Conservation (phyloP, 2,888 invertebrate genomes). For the Plebejus melissa region DNA sequence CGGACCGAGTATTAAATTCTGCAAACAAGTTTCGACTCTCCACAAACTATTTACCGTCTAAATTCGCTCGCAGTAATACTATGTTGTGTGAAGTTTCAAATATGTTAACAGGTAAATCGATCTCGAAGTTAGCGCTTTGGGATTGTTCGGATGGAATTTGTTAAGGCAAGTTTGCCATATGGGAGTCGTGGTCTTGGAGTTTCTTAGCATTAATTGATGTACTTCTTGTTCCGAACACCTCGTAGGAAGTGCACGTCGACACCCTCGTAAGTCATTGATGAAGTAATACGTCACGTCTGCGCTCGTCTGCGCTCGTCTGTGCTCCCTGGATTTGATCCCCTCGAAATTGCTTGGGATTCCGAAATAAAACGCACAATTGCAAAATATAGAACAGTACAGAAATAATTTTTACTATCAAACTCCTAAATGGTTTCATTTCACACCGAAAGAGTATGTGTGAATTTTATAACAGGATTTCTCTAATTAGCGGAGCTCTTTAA, state of each 20-base stretch:
- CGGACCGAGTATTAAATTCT: slow-evolving; percentile 30
- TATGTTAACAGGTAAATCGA: slow-evolving; percentile 57
- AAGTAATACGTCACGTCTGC: slow-evolving; percentile 6
- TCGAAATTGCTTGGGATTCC: not conserved
- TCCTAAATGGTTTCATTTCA: not conserved
- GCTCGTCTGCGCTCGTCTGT: not conserved
- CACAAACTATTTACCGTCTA: slow-evolving; percentile 33
- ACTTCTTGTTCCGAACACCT: slow-evolving; percentile 34
- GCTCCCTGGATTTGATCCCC: not conserved
- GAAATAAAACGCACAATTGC: not conserved
- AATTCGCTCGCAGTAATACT: slow-evolving; percentile 34
- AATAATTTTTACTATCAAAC: not conserved
- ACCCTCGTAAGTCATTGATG: slow-evolving; percentile 12
- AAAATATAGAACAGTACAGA: not conserved
- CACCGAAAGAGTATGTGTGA: not conserved
- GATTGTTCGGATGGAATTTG: slow-evolving; percentile 52
- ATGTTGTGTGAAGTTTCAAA: slow-evolving; percentile 42
- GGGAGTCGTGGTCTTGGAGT: slow-evolving; percentile 41
- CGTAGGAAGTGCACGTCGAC: slow-evolving; percentile 22
- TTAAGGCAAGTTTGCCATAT: slow-evolving; percentile 45
- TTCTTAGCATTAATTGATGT: slow-evolving; percentile 42
- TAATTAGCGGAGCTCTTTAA: slow-evolving; percentile 28
- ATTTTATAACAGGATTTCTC: slow-evolving; percentile 7
- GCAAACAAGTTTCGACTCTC: slow-evolving; percentile 33
- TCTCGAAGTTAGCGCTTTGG: slow-evolving; percentile 47